Base-by-base conservation (phyloP, 2,797 vertebrate species). In the Acanthiza pusilla region DNA sequence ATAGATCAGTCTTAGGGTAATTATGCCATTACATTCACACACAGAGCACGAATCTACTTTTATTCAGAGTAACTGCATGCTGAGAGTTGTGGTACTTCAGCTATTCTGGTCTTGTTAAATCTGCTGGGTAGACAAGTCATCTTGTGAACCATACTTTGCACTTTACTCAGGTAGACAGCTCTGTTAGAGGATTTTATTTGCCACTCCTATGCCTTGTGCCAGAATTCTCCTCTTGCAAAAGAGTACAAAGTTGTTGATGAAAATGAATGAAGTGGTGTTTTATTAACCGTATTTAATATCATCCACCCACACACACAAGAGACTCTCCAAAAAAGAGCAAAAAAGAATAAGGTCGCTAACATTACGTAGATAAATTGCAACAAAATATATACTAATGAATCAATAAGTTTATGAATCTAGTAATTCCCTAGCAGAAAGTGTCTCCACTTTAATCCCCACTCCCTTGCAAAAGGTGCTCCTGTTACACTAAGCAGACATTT, bases 221-320 rank as follows among this genome's bases (percentile, higher is more conserved):
- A 13, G 30, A 61, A 68, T 88, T 87, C 55, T 66, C 15, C n/a
- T 79, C 43, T 7, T 22, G 21, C 26, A 66, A 47, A 40, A 68
- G 12, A 72, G n/a, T 25, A 63, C 19, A 70, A 83, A 90, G 78
- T n/a, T 11, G 10, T 19, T 77, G 43, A 80, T 54, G 57, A 93
- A 86, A 88, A 90, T 32, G n/a, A 78, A 55, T 34, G 14, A 54
- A 78, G 26, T 50, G 53, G 2, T 42, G 61, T 79, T 85, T 91
- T 85, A 82, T 63, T 63, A 73, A 57, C 26, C 10, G 5, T 42
- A 50, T 61, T 80, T 73, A 80, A 34, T 74, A n/a, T 58, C 54
- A 5, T 75, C 12, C 1, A 1, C n/a, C 40, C 45, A 36, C n/a
- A 43, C 0, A 3, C 16, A 74, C 21, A 38, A 30, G 11, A 87